phyloP scores from a whole-genome alignment of 1,140 invertebrate species.

The Drosophila elegans region DNA sequence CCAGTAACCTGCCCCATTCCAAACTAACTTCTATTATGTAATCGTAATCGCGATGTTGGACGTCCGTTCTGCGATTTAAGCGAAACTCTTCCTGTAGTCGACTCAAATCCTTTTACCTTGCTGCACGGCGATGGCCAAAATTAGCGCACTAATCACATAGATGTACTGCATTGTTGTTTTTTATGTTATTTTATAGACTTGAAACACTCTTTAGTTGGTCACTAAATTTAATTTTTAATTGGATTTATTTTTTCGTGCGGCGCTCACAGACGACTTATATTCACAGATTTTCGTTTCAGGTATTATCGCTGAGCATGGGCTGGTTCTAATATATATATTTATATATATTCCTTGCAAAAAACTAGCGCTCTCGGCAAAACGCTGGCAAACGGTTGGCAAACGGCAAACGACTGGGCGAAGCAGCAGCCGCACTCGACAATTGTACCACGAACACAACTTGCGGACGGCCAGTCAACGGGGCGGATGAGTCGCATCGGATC shows the following conservation, averaged over 20 bases:
- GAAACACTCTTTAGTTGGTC: slow-evolving; percentile 27
- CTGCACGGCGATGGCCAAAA: slow-evolving; percentile 76
- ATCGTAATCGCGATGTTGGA: slow-evolving; percentile 54
- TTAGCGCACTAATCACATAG: slow-evolving; percentile 77
- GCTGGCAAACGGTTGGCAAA: slow-evolving; percentile 65
- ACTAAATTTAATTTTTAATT: slow-evolving; percentile 19
- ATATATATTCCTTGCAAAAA: slow-evolving; percentile 26
- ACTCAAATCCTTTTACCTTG: slow-evolving; percentile 61
- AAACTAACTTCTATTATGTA: slow-evolving; percentile 61
- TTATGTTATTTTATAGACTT: slow-evolving; percentile 10
- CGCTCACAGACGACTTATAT: slow-evolving; percentile 7
- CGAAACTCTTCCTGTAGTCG: background rate
- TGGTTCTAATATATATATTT: slow-evolving; percentile 11
- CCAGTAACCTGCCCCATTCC: slow-evolving; percentile 7
- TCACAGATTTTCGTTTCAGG: slow-evolving; percentile 23
- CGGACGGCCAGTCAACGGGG: slow-evolving; percentile 32
- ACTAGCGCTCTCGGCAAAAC: slow-evolving; percentile 49
- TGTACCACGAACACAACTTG: slow-evolving; percentile 54
- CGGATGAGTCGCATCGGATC: slow-evolving; percentile 21
- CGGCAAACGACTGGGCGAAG: slow-evolving; percentile 73
- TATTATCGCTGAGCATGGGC: slow-evolving; percentile 20
- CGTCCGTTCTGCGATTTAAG: slow-evolving; percentile 25
- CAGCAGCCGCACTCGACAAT: slow-evolving; percentile 64
- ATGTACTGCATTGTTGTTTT: slow-evolving; percentile 70
- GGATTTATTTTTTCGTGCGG: background rate